Percentiles rank a stretch among this genome's conserved stretches.
Conservation (phyloP, 2,888 invertebrate species). For the Trypoxylon attenuatum region DNA sequence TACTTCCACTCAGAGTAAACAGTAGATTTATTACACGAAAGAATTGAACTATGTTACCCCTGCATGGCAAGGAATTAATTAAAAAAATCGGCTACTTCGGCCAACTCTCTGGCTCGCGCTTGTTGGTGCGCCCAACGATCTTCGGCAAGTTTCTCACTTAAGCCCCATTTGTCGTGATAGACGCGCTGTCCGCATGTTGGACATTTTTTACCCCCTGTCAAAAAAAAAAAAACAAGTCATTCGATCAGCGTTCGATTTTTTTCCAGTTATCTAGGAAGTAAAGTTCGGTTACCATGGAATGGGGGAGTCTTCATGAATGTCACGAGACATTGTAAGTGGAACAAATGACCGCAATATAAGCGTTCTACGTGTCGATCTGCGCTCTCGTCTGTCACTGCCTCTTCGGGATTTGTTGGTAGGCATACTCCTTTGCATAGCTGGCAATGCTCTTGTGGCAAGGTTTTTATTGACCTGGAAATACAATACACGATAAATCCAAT, state of each 20-base stretch:
- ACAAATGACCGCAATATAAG: constrained; percentile 84
- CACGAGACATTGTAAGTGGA: constrained; percentile 82
- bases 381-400: constrained; percentile 77
- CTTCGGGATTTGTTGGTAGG: constrained; percentile 78
- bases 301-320: constrained; percentile 83
- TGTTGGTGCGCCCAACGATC: constrained; percentile 87
- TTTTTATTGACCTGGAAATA: constrained; percentile 77
- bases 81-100: constrained; percentile 85
- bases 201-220: constrained; percentile 82
- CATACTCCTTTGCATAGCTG: constrained; percentile 79
- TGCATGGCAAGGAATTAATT: constrained; percentile 65
- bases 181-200: constrained; percentile 80
- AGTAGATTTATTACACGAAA: not conserved
- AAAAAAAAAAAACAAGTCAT: constrained; percentile 2
- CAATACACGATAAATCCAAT: not conserved
- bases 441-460: constrained; percentile 80
- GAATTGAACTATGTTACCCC: not conserved
- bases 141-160: constrained; percentile 82
- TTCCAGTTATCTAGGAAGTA: too few species aligned
- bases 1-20: not conserved
- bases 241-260: not conserved
- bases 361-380: constrained; percentile 80
- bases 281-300: constrained; percentile 80
- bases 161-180: constrained; percentile 84
- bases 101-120: constrained; percentile 83